Conservation (phyloP, 2,888 invertebrate species). For the Pterobdella sp. region DNA sequence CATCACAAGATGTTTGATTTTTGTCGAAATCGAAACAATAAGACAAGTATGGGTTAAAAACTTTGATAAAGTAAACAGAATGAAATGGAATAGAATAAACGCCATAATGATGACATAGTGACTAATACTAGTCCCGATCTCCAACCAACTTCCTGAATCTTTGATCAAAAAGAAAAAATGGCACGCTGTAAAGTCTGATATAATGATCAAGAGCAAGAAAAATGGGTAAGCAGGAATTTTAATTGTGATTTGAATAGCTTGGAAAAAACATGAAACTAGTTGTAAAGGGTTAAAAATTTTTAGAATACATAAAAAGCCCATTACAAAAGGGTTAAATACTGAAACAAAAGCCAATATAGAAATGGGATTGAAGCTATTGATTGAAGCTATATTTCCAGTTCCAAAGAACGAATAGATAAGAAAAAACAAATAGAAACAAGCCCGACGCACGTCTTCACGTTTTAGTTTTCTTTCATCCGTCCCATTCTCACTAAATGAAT, state of each 20-base stretch:
- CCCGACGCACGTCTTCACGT: neutral
- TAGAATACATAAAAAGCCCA: conserved; percentile 72
- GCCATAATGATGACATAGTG: conserved; percentile 73
- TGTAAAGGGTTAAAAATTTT: conserved; percentile 61
- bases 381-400: conserved; percentile 90
- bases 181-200: conserved; percentile 73
- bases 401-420: conserved; percentile 85
- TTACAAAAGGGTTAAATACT: conserved; percentile 82
- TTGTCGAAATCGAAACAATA: no score
- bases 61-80: conserved; percentile 44
- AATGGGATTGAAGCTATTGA: conserved; percentile 84
- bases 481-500: neutral
- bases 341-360: conserved; percentile 84
- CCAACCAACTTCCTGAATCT: conserved; percentile 89
- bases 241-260: conserved; percentile 45
- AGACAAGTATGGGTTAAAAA: conserved; percentile 36
- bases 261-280: conserved; percentile 48
- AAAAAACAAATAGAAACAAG: conserved; percentile 62
- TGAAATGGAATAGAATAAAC: conserved; percentile 57
- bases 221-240: conserved; percentile 53
- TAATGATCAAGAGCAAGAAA: conserved; percentile 67
- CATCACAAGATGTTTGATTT: no score
- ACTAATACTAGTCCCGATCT: conserved; percentile 87
- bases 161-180: conserved; percentile 74
- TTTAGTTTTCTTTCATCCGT: neutral